Evolutionary conservation across 2,113 vertebrate species (phyloP).

Genomic region (Ciconia maguari): DNA sequence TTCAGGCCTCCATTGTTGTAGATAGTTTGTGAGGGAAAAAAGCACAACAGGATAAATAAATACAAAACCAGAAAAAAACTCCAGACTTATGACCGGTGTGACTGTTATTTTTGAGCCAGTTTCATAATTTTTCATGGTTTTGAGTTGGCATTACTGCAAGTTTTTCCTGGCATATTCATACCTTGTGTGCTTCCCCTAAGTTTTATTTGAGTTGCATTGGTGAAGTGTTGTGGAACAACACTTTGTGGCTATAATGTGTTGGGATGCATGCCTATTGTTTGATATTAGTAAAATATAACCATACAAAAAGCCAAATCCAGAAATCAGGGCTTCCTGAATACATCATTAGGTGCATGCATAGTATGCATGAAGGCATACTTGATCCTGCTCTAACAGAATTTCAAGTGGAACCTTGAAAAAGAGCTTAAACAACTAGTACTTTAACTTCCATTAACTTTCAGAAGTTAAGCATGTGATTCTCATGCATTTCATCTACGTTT

Average conservation of each 20-base stretch:
- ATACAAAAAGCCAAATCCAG: neutral
- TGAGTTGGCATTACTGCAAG: neutral
- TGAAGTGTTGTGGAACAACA: neutral
- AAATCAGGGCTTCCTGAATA: neutral
- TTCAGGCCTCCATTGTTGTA: neutral
- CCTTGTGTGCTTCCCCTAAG: neutral
- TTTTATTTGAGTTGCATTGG: neutral
- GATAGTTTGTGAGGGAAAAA: neutral
- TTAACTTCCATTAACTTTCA: neutral
- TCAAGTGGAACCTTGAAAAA: neutral
- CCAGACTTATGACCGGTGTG: neutral
- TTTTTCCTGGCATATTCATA: neutral
- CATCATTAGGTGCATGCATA: neutral
- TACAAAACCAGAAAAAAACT: neutral
- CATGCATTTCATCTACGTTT: neutral
- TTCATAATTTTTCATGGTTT: neutral
- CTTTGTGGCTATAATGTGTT: neutral
- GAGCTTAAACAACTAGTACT: neutral
- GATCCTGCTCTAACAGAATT: neutral
- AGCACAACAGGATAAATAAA: neutral
- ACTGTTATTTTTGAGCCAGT: neutral
- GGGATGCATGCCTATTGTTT: neutral
- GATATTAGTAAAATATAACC: neutral
- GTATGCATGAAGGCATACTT: neutral
- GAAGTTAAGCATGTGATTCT: neutral